phyloP scores from a whole-genome alignment of 1,140 invertebrate genomes.

The Harlomillsia oculata region DNA sequence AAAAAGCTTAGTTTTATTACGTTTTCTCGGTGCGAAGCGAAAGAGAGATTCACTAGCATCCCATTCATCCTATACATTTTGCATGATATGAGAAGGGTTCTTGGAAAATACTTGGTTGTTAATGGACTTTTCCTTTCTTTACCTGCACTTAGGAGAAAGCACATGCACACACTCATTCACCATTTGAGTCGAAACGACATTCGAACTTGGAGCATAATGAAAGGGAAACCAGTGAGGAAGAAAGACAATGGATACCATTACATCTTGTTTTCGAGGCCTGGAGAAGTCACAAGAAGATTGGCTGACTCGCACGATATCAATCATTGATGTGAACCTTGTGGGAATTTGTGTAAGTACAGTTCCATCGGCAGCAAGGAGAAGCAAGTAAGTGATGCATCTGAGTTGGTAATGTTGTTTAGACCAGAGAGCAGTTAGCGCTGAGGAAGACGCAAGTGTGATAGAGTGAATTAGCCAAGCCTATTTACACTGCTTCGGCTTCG shows the following conservation, averaged over 20 bases:
- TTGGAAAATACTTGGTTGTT: too few relatives aligned
- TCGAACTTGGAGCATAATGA: neutral
- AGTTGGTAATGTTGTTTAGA: slow-evolving; percentile 9
- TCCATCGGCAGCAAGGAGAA: too few relatives aligned
- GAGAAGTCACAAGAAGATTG: neutral
- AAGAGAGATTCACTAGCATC: too few relatives aligned
- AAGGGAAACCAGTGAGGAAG: neutral
- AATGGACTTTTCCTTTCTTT: too few relatives aligned
- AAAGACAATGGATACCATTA: neutral
- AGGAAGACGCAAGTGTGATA: too few relatives aligned
- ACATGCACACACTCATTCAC: neutral
- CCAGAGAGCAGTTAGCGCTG: slow-evolving; percentile 18
- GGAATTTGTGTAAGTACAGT: slow-evolving; percentile 22
- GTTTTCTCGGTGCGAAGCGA: too few relatives aligned
- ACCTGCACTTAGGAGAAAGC: neutral
- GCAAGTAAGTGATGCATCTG: too few relatives aligned
- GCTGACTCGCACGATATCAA: slow-evolving; percentile 28
- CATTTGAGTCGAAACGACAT: neutral
- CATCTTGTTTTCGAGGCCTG: too few relatives aligned
- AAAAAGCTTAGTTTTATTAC: too few relatives aligned
- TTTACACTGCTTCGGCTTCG: slow-evolving; percentile 19
- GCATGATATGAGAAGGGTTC: slow-evolving; percentile 13
- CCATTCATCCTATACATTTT: neutral
- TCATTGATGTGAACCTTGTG: slow-evolving; percentile 30
- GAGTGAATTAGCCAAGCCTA: slow-evolving; percentile 30